Base-by-base conservation (phyloP, 2,797 vertebrate genomes). In the Remorina albescens region DNA sequence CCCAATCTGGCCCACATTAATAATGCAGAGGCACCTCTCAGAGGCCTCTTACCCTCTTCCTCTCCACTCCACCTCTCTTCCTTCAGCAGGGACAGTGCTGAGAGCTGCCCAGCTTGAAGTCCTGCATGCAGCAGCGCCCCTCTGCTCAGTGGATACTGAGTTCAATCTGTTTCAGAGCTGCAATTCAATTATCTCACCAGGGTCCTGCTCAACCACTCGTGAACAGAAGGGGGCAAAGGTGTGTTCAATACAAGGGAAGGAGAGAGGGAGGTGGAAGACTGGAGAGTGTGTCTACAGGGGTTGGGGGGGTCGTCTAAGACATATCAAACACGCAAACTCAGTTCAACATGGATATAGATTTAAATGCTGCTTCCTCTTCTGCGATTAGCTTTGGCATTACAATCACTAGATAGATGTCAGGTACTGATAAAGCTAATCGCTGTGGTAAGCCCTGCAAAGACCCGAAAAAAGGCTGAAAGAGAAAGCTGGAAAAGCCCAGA, bases 91-190 rank as follows among this genome's bases (percentile, higher is more conserved):
- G 65, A 71, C 76, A 82, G 57, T 18, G 67, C 69, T 74, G 87
- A 95, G 82, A 91, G 90, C 80, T 82, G 89, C 94, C 89, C 88
- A 95, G 86, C 88, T 90, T 92, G 81, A 83, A 84, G 88, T 92
- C 93, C 91, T 74, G 85, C 89, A 88, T 85, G 81, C 87, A 82
- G 78, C 88, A 82, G 83, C 63, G 50, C 88, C 81, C 76, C 93
- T 92, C 90, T 76, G 89, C 82, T 91, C 85, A 65, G 67, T 80
- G 89, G 86, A 93, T 88, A 92, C 85, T 76, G 88, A 94, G 92
- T 95, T 93, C 92, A 95, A 94, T 95, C 91, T 95, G 94, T 92
- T 95, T 94, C 87, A 86, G 82, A 89, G 92, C 83, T 87, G 80
- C 93, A 91, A 91, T 79, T 96, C 93, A 96, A 94, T 95, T 94